Evolutionary conservation across 2,113 vertebrate genomes (phyloP).

Genomic region (Delphinapterus leucas): DNA sequence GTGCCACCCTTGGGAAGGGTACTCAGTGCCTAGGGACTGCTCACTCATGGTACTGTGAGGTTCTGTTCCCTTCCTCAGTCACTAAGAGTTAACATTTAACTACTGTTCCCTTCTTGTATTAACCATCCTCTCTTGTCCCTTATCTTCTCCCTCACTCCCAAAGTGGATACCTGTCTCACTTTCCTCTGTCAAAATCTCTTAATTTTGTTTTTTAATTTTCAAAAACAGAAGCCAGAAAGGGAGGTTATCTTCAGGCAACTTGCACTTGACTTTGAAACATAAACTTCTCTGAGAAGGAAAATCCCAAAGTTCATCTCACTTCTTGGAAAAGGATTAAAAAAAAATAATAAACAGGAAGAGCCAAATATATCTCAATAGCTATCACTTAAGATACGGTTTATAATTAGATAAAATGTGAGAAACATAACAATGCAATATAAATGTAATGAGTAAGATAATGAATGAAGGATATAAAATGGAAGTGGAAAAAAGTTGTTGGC

Average conservation of each 20-base stretch:
- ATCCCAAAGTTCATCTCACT: not conserved
- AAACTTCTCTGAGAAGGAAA: not conserved
- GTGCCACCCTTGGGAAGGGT: not conserved
- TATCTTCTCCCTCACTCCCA: not conserved
- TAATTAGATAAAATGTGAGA: not conserved
- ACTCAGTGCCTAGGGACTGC: not conserved
- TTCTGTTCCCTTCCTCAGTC: not conserved
- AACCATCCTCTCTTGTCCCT: not conserved
- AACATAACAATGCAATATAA: conserved; percentile 4
- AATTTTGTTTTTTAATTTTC: not conserved
- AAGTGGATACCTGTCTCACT: not conserved
- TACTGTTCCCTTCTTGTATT: not conserved
- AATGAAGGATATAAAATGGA: not conserved
- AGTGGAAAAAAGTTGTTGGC: not conserved
- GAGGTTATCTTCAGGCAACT: not conserved
- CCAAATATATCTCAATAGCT: not conserved
- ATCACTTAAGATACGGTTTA: not conserved
- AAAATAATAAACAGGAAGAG: not conserved
- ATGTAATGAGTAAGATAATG: not conserved
- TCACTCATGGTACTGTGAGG: not conserved
- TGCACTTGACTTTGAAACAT: not conserved
- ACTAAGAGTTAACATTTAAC: not conserved
- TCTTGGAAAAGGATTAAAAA: not conserved
- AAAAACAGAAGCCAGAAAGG: not conserved
- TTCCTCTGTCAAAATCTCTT: not conserved